phyloP scores from a whole-genome alignment of 2,113 vertebrate genomes.

The Psettodes erumei region DNA sequence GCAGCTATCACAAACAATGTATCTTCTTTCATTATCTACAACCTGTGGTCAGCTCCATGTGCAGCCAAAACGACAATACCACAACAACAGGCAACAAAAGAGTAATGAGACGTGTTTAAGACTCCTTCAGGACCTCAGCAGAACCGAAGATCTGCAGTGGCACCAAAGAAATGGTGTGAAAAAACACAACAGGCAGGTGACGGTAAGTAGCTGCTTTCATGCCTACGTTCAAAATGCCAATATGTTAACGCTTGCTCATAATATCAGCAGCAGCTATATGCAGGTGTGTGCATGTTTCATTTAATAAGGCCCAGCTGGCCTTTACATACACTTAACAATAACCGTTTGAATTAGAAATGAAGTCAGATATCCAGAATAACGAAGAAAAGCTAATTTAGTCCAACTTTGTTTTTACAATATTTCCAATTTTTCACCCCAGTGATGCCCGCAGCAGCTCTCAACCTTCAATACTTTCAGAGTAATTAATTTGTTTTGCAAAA shows the following conservation, averaged over 20 bases:
- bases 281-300: neutral
- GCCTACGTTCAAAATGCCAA: neutral
- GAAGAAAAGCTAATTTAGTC: conserved; percentile 15
- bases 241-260: conserved; percentile 8
- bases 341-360: neutral
- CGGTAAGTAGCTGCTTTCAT: neutral
- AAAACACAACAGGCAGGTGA: conserved; percentile 7
- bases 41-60: neutral
- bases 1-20: neutral
- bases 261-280: neutral
- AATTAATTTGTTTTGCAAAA: conserved; percentile 51
- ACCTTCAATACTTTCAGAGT: conserved; percentile 25
- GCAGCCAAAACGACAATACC: neutral
- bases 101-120: neutral
- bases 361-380: conserved; percentile 12
- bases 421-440: conserved; percentile 16
- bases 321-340: conserved; percentile 18
- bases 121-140: neutral
- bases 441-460: conserved; percentile 29
- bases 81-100: conserved; percentile 14
- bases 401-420: conserved; percentile 8
- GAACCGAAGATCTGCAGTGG: neutral
- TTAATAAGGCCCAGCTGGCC: conserved; percentile 18
- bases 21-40: conserved; percentile 37
- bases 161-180: neutral